phyloP scores from a whole-genome alignment of 2,888 invertebrate species.

The Drosophila borborema region DNA sequence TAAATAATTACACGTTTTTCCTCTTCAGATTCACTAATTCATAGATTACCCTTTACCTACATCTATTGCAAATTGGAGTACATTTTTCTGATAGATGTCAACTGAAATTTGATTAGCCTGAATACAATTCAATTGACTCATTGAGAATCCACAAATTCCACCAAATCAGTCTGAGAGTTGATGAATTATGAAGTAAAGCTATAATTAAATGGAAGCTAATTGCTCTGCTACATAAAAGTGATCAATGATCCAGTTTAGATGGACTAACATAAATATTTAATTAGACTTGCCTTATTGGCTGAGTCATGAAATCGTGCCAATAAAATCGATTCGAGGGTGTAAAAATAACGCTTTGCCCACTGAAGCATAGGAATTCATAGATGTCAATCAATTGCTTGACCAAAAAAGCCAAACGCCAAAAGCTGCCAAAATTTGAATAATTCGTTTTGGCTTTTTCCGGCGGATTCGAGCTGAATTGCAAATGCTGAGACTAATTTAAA shows the following conservation, averaged over 20 bases:
- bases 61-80: background rate
- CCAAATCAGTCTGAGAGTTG: background rate
- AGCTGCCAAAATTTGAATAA: slow-evolving; percentile 15
- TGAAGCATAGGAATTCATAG: slow-evolving; percentile 18
- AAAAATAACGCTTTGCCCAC: background rate
- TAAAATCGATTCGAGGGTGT: background rate
- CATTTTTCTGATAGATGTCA: background rate
- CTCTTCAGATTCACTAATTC: background rate
- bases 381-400: slow-evolving; percentile 20
- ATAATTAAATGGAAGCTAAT: background rate
- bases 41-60: background rate
- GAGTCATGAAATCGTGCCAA: background rate
- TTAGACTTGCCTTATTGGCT: slow-evolving; percentile 19
- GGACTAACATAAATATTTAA: slow-evolving; percentile 31
- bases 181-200: background rate
- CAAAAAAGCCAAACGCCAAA: slow-evolving; percentile 23
- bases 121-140: background rate
- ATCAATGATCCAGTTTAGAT: slow-evolving; percentile 6
- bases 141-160: background rate
- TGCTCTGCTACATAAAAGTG: background rate
- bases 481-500: slow-evolving; percentile 32
- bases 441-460: slow-evolving; percentile 17
- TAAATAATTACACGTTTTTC: background rate
- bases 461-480: slow-evolving; percentile 33
- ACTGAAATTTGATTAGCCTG: background rate